Evolutionary conservation across 1,140 invertebrate species (phyloP).

Genomic region (Lasioglossum baleicum): DNA sequence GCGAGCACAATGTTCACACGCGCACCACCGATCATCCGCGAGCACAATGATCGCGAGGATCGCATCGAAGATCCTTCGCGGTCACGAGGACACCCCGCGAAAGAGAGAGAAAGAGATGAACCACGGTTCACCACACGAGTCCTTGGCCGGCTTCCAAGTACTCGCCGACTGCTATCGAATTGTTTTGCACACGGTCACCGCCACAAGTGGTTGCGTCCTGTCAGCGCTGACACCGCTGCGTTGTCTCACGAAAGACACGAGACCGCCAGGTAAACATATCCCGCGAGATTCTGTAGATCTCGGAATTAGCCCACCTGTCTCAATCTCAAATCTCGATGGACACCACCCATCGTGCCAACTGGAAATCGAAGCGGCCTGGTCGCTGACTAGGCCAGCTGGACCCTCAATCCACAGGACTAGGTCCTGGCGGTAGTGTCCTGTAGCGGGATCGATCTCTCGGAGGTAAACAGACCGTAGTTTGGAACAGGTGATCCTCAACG

Average conservation of each 20-base stretch:
- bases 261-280: background rate
- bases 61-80: slow-evolving; percentile 14
- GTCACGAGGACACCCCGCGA: background rate
- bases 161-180: slow-evolving; percentile 3
- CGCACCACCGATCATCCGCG: slow-evolving; percentile 22
- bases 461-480: slow-evolving; percentile 35
- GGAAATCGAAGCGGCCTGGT: slow-evolving; percentile 3
- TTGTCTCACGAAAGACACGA: background rate
- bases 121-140: slow-evolving; percentile 2
- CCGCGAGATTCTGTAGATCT: slow-evolving; percentile 7
- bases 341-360: slow-evolving; percentile 39
- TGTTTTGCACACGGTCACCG: slow-evolving; percentile 48
- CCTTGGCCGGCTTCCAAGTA: slow-evolving; percentile 36
- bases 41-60: slow-evolving; percentile 25
- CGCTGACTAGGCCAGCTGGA: slow-evolving; percentile 9
- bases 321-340: background rate
- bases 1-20: slow-evolving; percentile 23
- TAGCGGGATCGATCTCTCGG: slow-evolving; percentile 20
- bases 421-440: slow-evolving; percentile 8
- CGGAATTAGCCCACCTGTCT: too few species aligned
- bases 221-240: slow-evolving; percentile 16
- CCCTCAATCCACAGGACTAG: background rate
- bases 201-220: slow-evolving; percentile 77
- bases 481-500: slow-evolving; percentile 13
- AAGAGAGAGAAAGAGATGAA: too few species aligned